Percentiles rank a stretch among this genome's conserved stretches.
These are phyloP conservation scores for Poeciliopsis gracilis DNA, from an alignment of 2,797 vertebrate species.

Conservation along the genomic window DNA sequence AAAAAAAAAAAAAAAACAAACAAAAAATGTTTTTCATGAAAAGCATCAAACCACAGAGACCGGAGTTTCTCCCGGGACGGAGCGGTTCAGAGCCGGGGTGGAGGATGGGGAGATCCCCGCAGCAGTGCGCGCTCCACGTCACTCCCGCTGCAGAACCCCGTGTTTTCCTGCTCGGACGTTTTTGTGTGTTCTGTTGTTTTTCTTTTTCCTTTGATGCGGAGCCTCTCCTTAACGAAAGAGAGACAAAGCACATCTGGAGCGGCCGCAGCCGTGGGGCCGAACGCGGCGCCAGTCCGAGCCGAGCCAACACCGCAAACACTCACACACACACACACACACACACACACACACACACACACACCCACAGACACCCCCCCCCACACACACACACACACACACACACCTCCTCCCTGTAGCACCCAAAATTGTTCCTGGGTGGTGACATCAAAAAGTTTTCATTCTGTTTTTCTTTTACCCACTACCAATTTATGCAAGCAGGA, in stretches of 20 bases:
- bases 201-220: conserved; percentile 13
- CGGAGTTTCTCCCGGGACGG: conserved; percentile 17
- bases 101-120: conserved; percentile 42
- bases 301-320: conserved; percentile 62
- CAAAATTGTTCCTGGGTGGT: conserved; percentile 22
- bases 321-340: conserved; percentile 37
- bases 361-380: too few relatives aligned
- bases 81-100: conserved; percentile 12
- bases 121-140: conserved; percentile 37
- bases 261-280: conserved; percentile 58
- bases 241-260: conserved; percentile 80
- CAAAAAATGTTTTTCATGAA: neutral
- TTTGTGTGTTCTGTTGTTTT: too few relatives aligned
- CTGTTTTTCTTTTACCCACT: conserved; percentile 6
- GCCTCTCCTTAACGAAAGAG: conserved; percentile 48
- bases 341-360: neutral
- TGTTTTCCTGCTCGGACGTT: conserved; percentile 28
- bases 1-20: too few relatives aligned
- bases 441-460: conserved; percentile 30
- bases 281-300: conserved; percentile 72
- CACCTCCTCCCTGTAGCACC: conserved; percentile 19
- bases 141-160: conserved; percentile 20
- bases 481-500: conserved; percentile 21
- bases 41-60: neutral
- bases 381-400: conserved; percentile 24